A percentile compares a stretch with the other conserved stretches of the same genome.
Evolutionary conservation across 2,888 invertebrate genomes (phyloP).

Genomic region (Chrysotoxum bicinctum): DNA sequence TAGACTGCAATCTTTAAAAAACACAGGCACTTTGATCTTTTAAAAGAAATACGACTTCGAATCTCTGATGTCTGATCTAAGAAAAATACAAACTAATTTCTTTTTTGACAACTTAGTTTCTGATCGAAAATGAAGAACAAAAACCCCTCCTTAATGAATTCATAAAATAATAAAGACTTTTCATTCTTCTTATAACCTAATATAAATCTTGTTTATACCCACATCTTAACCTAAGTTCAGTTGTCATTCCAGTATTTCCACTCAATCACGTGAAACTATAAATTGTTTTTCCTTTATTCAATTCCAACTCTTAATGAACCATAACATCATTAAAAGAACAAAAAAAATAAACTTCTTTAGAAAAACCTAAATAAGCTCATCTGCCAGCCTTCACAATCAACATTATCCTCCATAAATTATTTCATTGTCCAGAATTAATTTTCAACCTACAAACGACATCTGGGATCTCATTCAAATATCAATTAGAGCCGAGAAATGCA

Average conservation of each 20-base stretch:
- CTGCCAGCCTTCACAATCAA: background rate
- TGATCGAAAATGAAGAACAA: too few species aligned
- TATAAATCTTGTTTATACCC: constrained; percentile 20
- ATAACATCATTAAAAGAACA: constrained; percentile 17
- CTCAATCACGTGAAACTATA: constrained; percentile 22
- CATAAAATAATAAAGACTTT: too few species aligned
- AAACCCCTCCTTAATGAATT: too few species aligned
- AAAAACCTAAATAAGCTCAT: background rate
- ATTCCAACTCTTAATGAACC: constrained; percentile 25
- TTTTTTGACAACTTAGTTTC: too few species aligned
- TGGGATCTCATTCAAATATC: constrained; percentile 8
- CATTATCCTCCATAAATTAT: constrained; percentile 29
- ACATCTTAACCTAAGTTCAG: background rate
- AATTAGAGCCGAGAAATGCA: constrained; percentile 5
- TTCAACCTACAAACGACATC: constrained; percentile 15
- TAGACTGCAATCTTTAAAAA: too few species aligned
- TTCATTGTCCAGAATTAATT: background rate
- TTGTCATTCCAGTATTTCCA: background rate
- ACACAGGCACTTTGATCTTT: too few species aligned
- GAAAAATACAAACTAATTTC: too few species aligned
- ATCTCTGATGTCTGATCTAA: too few species aligned
- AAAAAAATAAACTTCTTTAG: background rate
- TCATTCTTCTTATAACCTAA: too few species aligned
- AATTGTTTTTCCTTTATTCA: constrained; percentile 19
- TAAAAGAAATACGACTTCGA: too few species aligned